Evolutionary conservation across 2,113 vertebrate species (phyloP).

Genomic region (Menidia beryllina): DNA sequence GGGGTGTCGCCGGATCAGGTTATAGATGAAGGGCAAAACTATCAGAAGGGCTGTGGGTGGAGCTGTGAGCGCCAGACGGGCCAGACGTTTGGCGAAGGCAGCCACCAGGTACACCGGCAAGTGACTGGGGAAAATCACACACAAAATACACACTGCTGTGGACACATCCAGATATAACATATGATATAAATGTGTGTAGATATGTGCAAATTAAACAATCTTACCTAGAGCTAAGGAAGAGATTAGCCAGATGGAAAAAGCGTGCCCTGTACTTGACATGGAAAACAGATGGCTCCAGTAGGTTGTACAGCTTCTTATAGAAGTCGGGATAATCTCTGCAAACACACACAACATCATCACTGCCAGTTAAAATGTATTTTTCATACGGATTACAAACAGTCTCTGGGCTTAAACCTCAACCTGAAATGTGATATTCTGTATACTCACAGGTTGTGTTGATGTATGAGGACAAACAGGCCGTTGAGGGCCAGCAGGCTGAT

Average conservation of each 20-base stretch:
- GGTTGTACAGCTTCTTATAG: constrained; percentile 93
- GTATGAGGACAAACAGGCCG: constrained; percentile 94
- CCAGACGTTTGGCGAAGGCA: constrained; percentile 91
- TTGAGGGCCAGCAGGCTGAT: constrained; percentile 95
- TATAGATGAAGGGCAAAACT: constrained; percentile 92
- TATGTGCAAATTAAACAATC: neutral
- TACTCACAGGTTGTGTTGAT: constrained; percentile 97
- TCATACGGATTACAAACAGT: neutral
- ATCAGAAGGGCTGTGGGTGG: constrained; percentile 90
- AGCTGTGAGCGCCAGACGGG: constrained; percentile 89
- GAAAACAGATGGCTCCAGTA: constrained; percentile 91
- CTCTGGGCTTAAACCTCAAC: neutral
- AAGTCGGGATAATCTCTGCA: constrained; percentile 95
- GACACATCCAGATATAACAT: neutral
- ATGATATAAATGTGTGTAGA: neutral
- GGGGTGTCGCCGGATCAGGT: constrained; percentile 92
- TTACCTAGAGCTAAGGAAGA: constrained; percentile 96
- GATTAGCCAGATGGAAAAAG: constrained; percentile 91
- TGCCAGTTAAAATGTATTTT: neutral
- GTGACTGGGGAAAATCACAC: constrained; percentile 81
- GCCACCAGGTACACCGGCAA: constrained; percentile 93
- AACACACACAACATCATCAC: constrained; percentile 1
- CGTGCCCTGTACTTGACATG: constrained; percentile 93
- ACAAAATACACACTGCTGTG: neutral
- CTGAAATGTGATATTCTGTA: neutral